Evolutionary conservation across 1,140 invertebrate genomes (phyloP), one percentile per base, ranked within the genome.

Genomic region (Diuraphis noxia): DNA sequence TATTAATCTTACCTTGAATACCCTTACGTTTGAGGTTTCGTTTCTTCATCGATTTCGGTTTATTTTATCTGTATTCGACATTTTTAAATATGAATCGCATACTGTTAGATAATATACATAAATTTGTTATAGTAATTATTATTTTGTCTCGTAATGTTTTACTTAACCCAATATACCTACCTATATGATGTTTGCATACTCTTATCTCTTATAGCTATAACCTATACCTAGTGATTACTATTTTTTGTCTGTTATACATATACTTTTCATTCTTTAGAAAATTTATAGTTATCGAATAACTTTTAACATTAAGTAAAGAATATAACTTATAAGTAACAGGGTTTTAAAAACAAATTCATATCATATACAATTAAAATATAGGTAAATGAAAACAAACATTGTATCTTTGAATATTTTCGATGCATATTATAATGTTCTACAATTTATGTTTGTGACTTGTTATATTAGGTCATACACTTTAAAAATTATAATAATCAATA

Each of bases 341-440:
- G n/a, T 63, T 63, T 63, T 1, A 63, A 63, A n/a, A 63, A 63
- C 30, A 63, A n/a, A 6, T n/a, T 3, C 30, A n/a, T 72, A 63
- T 17, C 5, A 17, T 23, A n/a, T 17, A 72, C 17, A 72, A 72
- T 72, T 17, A 30, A 72, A 72, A 72, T n/a, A 72, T n/a, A n/a
- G n/a, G n/a, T n/a, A n/a, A 72, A 72, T 72, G 56, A n/a, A 72
- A 72, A 72, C n/a, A 72, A 72, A n/a, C 34, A 72, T n/a, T 72
- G 56, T 4, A n/a, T 72, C 56, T 72, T 72, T 72, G n/a, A 72
- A 63, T 72, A n/a, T 72, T 63, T 13, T 63, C 25, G 5, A 63
- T 9, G 30, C 10, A 30, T 30, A 63, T 63, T 63, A 30, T 63
- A 30, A 10, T n/a, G 10, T 63, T 30, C 30, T 63, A 2, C 0